A percentile compares a stretch with the other conserved stretches of the same genome.
Evolutionary conservation across 2,888 invertebrate genomes (phyloP).

Genomic region (Calliopum simillimum): DNA sequence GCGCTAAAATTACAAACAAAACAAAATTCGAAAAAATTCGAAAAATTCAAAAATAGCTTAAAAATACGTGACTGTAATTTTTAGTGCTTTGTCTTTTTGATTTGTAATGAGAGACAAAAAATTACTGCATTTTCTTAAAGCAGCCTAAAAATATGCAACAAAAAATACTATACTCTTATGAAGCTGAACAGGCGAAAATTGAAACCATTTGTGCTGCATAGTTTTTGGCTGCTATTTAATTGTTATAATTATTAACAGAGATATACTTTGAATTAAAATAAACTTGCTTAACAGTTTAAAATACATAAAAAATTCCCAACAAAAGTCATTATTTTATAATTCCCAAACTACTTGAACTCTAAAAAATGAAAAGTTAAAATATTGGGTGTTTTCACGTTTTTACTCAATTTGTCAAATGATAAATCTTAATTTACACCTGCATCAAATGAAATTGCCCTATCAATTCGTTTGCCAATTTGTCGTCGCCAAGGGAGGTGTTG

Average conservation of each 20-base stretch:
- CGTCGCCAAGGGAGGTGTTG: constrained; percentile 36
- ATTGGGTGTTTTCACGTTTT: constrained; percentile 48
- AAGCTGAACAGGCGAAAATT: too few relatives aligned
- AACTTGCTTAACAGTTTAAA: too few relatives aligned
- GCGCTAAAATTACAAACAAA: constrained; percentile 24
- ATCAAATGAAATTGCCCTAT: constrained; percentile 29
- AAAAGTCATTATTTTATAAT: too few relatives aligned
- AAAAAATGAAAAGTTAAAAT: neutral
- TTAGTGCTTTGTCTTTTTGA: neutral
- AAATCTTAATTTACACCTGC: constrained; percentile 63
- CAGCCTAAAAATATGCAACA: neutral
- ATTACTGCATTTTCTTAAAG: neutral
- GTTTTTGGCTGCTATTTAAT: too few relatives aligned
- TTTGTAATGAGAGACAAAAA: neutral
- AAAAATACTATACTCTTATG: too few relatives aligned
- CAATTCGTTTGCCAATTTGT: constrained; percentile 30
- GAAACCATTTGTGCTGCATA: too few relatives aligned
- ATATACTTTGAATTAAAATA: too few relatives aligned
- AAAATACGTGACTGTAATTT: neutral
- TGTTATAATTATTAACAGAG: too few relatives aligned
- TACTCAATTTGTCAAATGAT: constrained; percentile 59
- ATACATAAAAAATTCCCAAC: too few relatives aligned
- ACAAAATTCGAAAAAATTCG: neutral
- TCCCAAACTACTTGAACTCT: too few relatives aligned
- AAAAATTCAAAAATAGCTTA: neutral